Evolutionary conservation across 2,797 vertebrate genomes (phyloP).

Genomic region (Coccyzus lansbergi): DNA sequence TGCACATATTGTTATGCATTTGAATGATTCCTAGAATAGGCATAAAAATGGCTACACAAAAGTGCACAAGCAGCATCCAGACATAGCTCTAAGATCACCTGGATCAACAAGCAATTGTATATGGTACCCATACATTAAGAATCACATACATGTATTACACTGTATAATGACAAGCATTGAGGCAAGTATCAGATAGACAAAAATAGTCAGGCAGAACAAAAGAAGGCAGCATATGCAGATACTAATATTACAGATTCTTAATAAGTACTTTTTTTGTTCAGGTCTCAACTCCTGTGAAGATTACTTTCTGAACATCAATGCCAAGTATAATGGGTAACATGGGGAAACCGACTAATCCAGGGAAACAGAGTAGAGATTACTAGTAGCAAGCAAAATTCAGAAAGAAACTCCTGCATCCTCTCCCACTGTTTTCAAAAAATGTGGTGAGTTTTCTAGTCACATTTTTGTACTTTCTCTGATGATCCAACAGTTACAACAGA

Average conservation of each 20-base stretch:
- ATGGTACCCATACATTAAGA: fast-evolving
- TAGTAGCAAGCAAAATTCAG: background rate
- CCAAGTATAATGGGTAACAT: background rate
- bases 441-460: background rate
- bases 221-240: background rate
- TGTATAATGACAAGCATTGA: background rate
- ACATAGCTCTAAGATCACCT: background rate
- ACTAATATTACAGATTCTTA: background rate
- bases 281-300: background rate
- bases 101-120: background rate
- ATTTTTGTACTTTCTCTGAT: background rate
- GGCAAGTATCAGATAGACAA: background rate
- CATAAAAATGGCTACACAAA: background rate
- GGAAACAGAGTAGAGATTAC: background rate
- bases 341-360: background rate
- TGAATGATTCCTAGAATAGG: background rate
- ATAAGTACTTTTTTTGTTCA: background rate
- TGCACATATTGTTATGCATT: background rate
- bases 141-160: background rate
- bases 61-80: background rate
- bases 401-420: background rate
- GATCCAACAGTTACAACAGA: background rate
- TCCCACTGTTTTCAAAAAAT: background rate
- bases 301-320: background rate
- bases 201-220: background rate